Conservation (phyloP, 2,797 vertebrate species). For the Cynopterus sphinx region DNA sequence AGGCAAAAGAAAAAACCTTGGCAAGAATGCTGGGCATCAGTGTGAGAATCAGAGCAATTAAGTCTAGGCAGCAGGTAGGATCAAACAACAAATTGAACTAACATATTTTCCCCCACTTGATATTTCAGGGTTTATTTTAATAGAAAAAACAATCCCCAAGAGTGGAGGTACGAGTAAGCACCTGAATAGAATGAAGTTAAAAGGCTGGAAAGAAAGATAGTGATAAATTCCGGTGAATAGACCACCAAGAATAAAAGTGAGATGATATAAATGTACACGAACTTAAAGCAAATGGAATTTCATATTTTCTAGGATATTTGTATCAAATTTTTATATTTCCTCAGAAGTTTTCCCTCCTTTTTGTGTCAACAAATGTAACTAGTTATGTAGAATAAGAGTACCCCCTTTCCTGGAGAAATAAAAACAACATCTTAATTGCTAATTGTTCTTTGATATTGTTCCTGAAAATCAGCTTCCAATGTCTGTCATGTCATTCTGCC, state of each 20-base stretch:
- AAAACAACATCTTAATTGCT: not conserved
- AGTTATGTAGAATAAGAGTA: not conserved
- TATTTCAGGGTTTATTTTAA: not conserved
- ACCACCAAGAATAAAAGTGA: not conserved
- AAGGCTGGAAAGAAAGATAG: not conserved
- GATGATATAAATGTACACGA: not conserved
- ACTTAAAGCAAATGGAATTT: not conserved
- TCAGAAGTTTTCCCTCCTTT: not conserved
- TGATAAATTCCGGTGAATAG: not conserved
- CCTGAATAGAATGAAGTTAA: not conserved
- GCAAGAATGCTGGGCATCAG: not conserved
- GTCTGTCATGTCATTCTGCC: not conserved
- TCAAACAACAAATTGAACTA: not conserved
- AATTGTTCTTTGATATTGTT: not conserved
- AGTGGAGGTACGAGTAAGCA: not conserved
- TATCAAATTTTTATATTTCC: not conserved
- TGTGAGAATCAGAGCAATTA: not conserved
- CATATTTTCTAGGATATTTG: not conserved
- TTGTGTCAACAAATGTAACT: not conserved
- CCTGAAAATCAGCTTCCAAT: not conserved
- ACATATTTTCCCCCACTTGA: not conserved
- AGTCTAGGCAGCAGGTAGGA: not conserved
- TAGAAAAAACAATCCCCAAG: not conserved
- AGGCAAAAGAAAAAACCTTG: not conserved
- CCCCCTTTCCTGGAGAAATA: not conserved